Evolutionary conservation across 2,888 invertebrate genomes (phyloP), one percentile per base, ranked within the genome.

Genomic region (Drosophila setosimentum): DNA sequence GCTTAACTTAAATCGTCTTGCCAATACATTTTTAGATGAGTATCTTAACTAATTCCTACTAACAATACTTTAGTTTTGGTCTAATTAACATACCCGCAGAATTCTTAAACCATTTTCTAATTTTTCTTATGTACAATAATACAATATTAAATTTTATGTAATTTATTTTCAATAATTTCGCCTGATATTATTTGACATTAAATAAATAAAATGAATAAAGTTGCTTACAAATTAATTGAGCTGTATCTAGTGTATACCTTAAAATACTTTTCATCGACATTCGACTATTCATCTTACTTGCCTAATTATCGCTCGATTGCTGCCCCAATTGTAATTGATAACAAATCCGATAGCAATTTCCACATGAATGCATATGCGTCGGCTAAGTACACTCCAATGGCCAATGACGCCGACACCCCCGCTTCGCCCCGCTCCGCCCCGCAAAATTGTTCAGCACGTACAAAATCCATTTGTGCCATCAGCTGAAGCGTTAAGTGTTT

Each of bases 401-500:
- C 65, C 81, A 78, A 68, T 78, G 80, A 67, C 78, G 65, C 76
- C 59, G 33, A 37, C 49, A 33, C 21, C 24, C 18, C n/a, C 40
- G 18, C 37, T 1, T 1, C 33, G 3, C 40, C 0, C n/a, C 21
- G 3, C 37, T 1, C n/a, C 30, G 4, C 29, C 3, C 21, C 27
- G 16, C 8, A 6, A 21, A 57, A 16, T 21, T 42, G 42, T 18
- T 24, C 33, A 35, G 24, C 48, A 63, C 50, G 73, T 61, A 53
- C 75, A 24, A 75, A 76, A 79, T 68, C 60, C 70, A 51, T 75
- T 76, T 76, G 64, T 48, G 72, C 53, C 78, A 72, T 54, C 81
- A 77, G 78, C 64, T 80, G 73, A 73, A 76, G 78, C 89, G 78
- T 75, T 78, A 86, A 85, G 87, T 86, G 87, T 33, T 72, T 88